Evolutionary conservation across 2,797 vertebrate genomes (phyloP).

Genomic region (Danio choprae): DNA sequence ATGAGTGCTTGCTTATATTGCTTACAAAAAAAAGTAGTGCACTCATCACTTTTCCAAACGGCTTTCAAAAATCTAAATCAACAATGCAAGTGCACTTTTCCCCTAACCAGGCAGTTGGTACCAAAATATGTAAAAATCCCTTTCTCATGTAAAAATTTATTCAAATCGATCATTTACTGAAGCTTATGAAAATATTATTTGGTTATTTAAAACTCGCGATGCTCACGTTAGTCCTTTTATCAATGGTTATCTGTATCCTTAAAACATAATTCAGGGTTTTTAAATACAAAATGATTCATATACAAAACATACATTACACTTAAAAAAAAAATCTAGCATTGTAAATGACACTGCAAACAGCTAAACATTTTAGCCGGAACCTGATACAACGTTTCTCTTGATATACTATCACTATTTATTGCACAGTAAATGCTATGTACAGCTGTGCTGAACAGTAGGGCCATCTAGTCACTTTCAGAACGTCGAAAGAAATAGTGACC

Average conservation of each 20-base stretch:
- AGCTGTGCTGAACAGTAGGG: conserved; percentile 6
- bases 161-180: conserved; percentile 1
- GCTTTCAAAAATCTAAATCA: neutral
- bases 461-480: neutral
- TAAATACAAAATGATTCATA: conserved; percentile 7
- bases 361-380: conserved; percentile 22
- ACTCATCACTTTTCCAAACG: neutral
- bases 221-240: neutral
- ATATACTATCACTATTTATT: neutral
- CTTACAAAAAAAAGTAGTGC: neutral
- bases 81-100: neutral
- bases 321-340: neutral
- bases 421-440: neutral
- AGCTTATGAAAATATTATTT: conserved; percentile 31
- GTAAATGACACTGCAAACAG: conserved; percentile 26
- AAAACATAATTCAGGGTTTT: neutral
- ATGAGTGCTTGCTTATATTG: conserved; percentile 9
- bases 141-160: conserved; percentile 38
- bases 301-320: neutral
- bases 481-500: neutral
- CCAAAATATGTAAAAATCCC: conserved; percentile 55
- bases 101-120: conserved; percentile 27
- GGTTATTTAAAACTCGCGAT: conserved; percentile 22
- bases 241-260: neutral
- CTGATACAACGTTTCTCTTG: conserved; percentile 15